Conservation (phyloP, 2,113 vertebrate species). For the Telmatochromis brichardi region DNA sequence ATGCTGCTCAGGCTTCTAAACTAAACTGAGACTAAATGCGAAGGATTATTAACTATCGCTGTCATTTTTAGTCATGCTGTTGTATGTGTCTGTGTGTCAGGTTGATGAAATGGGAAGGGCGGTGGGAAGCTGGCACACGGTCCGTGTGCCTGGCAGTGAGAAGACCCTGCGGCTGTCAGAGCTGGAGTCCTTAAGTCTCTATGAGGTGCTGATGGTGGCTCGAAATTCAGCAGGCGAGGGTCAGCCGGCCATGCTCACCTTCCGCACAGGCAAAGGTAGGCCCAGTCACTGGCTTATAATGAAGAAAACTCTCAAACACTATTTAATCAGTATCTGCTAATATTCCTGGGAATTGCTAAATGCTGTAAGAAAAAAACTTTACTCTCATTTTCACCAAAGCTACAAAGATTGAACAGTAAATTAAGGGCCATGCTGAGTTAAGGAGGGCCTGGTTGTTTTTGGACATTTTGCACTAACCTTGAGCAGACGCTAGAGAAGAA, state of each 20-base stretch:
- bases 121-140: conserved; percentile 83
- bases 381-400: not conserved
- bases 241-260: conserved; percentile 96
- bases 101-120: conserved; percentile 76
- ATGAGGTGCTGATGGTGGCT: conserved; percentile 96
- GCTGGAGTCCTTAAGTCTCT: conserved; percentile 89
- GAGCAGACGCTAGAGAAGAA: not conserved
- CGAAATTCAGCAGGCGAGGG: conserved; percentile 84
- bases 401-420: conserved; percentile 3
- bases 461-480: not conserved
- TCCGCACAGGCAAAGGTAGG: conserved; percentile 93
- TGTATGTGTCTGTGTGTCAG: conserved; percentile 60
- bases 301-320: not conserved
- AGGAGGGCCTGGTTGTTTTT: not conserved
- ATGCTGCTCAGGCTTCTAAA: not conserved
- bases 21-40: not conserved
- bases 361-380: not conserved
- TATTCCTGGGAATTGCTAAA: not conserved
- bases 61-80: not conserved
- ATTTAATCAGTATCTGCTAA: not conserved
- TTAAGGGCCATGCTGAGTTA: not conserved
- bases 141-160: conserved; percentile 92
- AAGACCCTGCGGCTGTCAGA: conserved; percentile 85
- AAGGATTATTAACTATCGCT: not conserved
- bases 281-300: not conserved